Evolutionary conservation across 2,888 invertebrate genomes (phyloP), one percentile per base, ranked within the genome.

Genomic region (Drosophila hawaiiensis): DNA sequence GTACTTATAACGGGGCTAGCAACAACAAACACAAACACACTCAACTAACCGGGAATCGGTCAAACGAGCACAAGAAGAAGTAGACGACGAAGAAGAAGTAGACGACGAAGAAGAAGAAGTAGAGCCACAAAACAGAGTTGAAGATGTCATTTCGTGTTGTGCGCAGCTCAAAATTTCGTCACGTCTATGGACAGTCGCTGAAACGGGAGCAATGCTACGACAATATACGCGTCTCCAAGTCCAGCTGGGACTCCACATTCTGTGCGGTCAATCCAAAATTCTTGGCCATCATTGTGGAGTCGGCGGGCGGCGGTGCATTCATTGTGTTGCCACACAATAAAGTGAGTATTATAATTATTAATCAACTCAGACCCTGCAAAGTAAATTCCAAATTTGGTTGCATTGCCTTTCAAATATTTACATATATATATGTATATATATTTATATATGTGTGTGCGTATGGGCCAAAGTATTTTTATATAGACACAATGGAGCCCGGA

Each of bases 191-290:
- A 75, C 97, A 97, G 92, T 96, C 97, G 89, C 94, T 97, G 88
- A 98, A 98, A 94, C 95, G 99, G 93, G 99, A 99, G 93, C 97
- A 98, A 94, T 99, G 99, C 94, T 99, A 98, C 94, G 99, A 99
- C 94, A 98, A 98, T 94, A 96, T 99, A 92, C 95, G 98, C 93
- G 98, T 99, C 80, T 98, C 98, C 79, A 98, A 99, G 94, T 98
- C 98, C 93, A 98, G 99, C 63, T 99, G 99, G 97, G 99, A 99
- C 94, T 98, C 98, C 77, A 98, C 98, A 82, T 99, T 99, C 94
- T 99, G 99, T 95, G 98, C 98, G 84, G 99, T 99, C 91, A 99
- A 99, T 94, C 99, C 99, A 59, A 99, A 98, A 94, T 99, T 98
- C 94, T 94, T 99, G 93, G 99, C 99, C 82, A 98, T 99, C 92